A percentile compares a stretch with the other conserved stretches of the same genome.
phyloP scores from a whole-genome alignment of 2,888 invertebrate genomes.

The Sesia bembeciformis region DNA sequence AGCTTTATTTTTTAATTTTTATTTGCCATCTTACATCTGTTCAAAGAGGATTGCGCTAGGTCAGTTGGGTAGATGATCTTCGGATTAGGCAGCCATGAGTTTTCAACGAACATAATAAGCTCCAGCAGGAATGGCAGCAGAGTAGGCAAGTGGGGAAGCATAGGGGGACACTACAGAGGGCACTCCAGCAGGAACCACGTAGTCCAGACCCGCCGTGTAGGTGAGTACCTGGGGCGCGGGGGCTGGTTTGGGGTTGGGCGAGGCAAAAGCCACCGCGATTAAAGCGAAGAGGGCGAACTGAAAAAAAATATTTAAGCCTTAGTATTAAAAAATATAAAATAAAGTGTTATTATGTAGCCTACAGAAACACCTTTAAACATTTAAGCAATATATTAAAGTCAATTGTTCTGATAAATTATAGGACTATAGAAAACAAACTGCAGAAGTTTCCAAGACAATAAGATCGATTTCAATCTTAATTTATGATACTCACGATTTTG shows the following conservation, averaged over 20 bases:
- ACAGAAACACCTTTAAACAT: background rate
- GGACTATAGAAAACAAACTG: no score
- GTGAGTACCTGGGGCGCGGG: constrained; percentile 29
- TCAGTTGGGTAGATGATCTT: background rate
- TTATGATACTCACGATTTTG: constrained; percentile 39
- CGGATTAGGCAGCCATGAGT: background rate
- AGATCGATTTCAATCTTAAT: background rate
- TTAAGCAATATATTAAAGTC: no score
- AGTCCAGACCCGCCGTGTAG: constrained; percentile 39
- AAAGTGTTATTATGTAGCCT: background rate
- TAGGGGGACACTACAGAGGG: constrained; percentile 29
- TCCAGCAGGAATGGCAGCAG: constrained; percentile 21
- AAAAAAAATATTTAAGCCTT: constrained; percentile 7
- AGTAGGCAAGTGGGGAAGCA: constrained; percentile 30
- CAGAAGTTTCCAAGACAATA: no score
- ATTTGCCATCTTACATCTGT: background rate
- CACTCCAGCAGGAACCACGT: constrained; percentile 31
- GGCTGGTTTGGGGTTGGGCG: constrained; percentile 42
- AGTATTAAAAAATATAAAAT: background rate
- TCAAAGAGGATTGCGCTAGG: background rate
- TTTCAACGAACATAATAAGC: constrained; percentile 25
- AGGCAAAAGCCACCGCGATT: constrained; percentile 64
- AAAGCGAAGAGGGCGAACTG: constrained; percentile 68
- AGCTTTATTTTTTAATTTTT: background rate
- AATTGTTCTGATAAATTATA: no score